phyloP scores from a whole-genome alignment of 1,140 invertebrate genomes.

The Aphelenchoides fujianensis region DNA sequence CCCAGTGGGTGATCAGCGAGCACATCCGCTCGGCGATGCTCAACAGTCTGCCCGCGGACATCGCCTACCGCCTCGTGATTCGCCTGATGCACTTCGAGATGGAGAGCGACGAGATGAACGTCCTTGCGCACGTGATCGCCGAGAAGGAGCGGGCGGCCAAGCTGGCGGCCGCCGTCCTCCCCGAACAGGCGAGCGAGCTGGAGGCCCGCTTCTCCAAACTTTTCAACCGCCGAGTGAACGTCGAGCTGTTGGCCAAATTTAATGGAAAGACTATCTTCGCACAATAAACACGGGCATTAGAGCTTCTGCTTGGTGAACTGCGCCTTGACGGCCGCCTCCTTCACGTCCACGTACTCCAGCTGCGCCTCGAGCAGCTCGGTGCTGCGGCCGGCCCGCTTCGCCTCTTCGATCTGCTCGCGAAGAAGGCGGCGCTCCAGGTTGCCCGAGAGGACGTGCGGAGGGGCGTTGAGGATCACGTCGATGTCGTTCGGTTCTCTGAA shows the following conservation, averaged over 20 bases:
- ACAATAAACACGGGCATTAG: slow-evolving; percentile 15
- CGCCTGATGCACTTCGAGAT: slow-evolving; percentile 29
- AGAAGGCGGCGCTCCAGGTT: slow-evolving; percentile 48
- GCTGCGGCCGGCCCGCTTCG: slow-evolving; percentile 33
- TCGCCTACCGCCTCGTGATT: slow-evolving; percentile 35
- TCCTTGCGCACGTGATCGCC: slow-evolving; percentile 24
- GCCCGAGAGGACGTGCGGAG: slow-evolving; percentile 46
- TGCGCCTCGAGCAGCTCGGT: slow-evolving; percentile 50
- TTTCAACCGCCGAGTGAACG: slow-evolving; percentile 12
- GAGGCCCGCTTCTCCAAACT: slow-evolving; percentile 18
- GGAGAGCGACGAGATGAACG: not conserved
- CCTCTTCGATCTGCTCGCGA: slow-evolving; percentile 46
- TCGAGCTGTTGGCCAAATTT: slow-evolving; percentile 20
- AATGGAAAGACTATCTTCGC: slow-evolving; percentile 23
- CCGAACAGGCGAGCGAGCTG: slow-evolving; percentile 6
- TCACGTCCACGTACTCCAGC: slow-evolving; percentile 54
- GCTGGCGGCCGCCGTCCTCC: slow-evolving; percentile 20
- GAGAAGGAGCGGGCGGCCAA: slow-evolving; percentile 30
- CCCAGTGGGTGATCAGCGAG: slow-evolving; percentile 30
- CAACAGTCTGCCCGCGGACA: slow-evolving; percentile 30
- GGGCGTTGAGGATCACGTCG: slow-evolving; percentile 48
- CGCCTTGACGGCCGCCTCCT: slow-evolving; percentile 46
- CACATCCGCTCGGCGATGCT: slow-evolving; percentile 45
- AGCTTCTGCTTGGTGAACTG: slow-evolving; percentile 37
- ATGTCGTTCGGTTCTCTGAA: slow-evolving; percentile 41